Conservation (phyloP, 2,888 invertebrate genomes). For the Yponomeuta sedellus region DNA sequence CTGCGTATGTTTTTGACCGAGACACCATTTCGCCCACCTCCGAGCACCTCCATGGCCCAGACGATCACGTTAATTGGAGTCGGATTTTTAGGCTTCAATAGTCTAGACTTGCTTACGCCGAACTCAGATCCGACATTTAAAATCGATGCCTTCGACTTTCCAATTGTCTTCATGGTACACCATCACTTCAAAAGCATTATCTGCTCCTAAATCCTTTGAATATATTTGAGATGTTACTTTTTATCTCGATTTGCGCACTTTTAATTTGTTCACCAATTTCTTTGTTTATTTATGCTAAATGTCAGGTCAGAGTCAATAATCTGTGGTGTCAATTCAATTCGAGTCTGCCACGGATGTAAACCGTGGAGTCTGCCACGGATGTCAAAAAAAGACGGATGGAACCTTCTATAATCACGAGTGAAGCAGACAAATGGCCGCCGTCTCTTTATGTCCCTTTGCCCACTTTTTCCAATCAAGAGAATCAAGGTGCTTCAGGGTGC, state of each 20-base stretch:
- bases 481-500: too few relatives aligned
- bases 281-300: too few relatives aligned
- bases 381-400: too few relatives aligned
- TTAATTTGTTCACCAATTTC: not conserved
- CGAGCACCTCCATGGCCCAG: conserved; percentile 46
- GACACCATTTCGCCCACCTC: conserved; percentile 34
- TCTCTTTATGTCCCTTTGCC: too few relatives aligned
- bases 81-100: conserved; percentile 26
- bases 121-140: not conserved
- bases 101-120: not conserved
- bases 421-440: too few relatives aligned
- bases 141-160: not conserved
- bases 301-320: too few relatives aligned
- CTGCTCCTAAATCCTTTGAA: not conserved
- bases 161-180: not conserved
- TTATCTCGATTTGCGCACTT: not conserved
- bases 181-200: not conserved
- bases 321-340: too few relatives aligned
- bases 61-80: conserved; percentile 44
- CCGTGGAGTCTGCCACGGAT: too few relatives aligned
- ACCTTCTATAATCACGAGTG: too few relatives aligned
- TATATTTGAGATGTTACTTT: not conserved
- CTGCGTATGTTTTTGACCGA: conserved; percentile 35
- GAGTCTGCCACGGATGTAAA: too few relatives aligned
- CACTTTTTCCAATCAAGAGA: too few relatives aligned